Conservation (phyloP, 2,113 vertebrate species). For the Hippocampus barbouri region DNA sequence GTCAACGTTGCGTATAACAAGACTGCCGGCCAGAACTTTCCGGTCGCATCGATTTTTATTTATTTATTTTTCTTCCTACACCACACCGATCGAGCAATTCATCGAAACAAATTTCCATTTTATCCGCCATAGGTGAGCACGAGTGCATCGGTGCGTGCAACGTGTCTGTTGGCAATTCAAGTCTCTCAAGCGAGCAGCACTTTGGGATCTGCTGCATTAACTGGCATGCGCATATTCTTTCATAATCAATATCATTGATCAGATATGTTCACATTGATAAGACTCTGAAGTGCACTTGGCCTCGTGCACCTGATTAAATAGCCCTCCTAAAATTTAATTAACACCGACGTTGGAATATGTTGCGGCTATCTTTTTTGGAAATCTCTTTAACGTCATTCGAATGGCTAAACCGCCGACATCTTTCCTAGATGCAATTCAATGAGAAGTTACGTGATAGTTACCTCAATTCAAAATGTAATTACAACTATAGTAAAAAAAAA, state of each 20-base stretch:
- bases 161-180: constrained; percentile 49
- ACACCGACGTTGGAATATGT: no score
- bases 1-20: constrained; percentile 61
- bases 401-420: no score
- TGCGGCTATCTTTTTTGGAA: no score
- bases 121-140: constrained; percentile 59
- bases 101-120: constrained; percentile 74
- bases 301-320: not conserved
- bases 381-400: no score
- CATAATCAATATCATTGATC: constrained; percentile 43
- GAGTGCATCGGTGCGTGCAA: constrained; percentile 25
- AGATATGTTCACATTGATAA: constrained; percentile 44
- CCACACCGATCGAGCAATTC: constrained; percentile 68
- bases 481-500: no score
- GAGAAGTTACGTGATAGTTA: no score
- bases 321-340: no score
- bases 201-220: constrained; percentile 60
- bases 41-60: constrained; percentile 61
- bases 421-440: no score
- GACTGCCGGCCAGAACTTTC: constrained; percentile 56
- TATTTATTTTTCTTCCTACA: constrained; percentile 17
- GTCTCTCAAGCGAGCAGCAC: constrained; percentile 40
- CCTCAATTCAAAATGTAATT: no score
- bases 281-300: constrained; percentile 17
- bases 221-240: constrained; percentile 30